Evolutionary conservation across 2,797 vertebrate genomes (phyloP).

Genomic region (Gymnoscopelus microlampas): DNA sequence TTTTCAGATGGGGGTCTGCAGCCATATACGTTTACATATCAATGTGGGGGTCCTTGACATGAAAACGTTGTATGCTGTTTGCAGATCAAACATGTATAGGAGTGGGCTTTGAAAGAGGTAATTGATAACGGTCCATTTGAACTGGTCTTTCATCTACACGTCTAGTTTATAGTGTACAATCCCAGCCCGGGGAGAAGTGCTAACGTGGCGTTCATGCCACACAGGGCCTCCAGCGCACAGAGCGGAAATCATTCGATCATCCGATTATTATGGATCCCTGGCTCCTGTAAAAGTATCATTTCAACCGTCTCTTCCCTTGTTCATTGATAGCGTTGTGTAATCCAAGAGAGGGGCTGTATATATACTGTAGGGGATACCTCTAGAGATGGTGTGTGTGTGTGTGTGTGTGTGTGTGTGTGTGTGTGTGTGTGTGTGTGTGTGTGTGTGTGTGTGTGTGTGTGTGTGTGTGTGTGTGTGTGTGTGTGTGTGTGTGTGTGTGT

Average conservation of each 20-base stretch:
- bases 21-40: too few species aligned
- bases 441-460: too few species aligned
- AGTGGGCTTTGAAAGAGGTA: too few species aligned
- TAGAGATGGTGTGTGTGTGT: neutral
- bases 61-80: too few species aligned
- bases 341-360: slow-evolving; percentile 23
- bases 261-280: slow-evolving; percentile 56
- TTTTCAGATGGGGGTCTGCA: too few species aligned
- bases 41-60: too few species aligned
- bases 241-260: slow-evolving; percentile 59
- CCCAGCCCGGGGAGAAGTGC: slow-evolving; percentile 26
- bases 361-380: neutral
- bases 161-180: neutral
- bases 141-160: neutral
- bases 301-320: slow-evolving; percentile 40
- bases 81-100: too few species aligned
- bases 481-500: too few species aligned
- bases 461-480: too few species aligned
- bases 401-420: neutral
- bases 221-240: slow-evolving; percentile 25
- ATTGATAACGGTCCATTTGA: neutral
- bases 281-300: slow-evolving; percentile 56
- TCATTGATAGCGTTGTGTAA: slow-evolving; percentile 40
- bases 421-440: too few species aligned
- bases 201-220: slow-evolving; percentile 45